Evolutionary conservation across 1,140 invertebrate species (phyloP).

Genomic region (Macrocentrus cingulum): DNA sequence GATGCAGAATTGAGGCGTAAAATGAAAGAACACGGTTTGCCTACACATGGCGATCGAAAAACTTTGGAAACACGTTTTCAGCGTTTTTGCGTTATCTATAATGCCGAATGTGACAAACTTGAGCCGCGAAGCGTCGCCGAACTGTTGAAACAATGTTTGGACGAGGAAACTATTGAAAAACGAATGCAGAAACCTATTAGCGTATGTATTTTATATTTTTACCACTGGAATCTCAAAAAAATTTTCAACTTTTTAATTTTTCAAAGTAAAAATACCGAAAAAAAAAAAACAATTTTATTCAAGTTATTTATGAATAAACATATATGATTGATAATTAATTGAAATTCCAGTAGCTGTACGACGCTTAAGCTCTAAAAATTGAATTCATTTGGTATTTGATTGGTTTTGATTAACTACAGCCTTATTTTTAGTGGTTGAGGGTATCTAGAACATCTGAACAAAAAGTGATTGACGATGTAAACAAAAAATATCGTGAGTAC

Average conservation of each 20-base stretch:
- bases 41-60: slow-evolving; percentile 57
- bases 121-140: slow-evolving; percentile 53
- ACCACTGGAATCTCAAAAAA: not conserved
- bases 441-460: slow-evolving; percentile 48
- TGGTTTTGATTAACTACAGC: too few relatives aligned
- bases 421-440: slow-evolving; percentile 41
- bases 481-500: slow-evolving; percentile 56
- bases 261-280: too few relatives aligned
- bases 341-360: too few relatives aligned
- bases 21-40: slow-evolving; percentile 59
- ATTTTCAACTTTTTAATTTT: slow-evolving; percentile 20
- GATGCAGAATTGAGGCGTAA: slow-evolving; percentile 59
- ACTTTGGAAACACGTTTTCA: slow-evolving; percentile 53
- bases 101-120: slow-evolving; percentile 59
- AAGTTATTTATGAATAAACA: too few relatives aligned
- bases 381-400: too few relatives aligned
- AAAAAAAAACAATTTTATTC: too few relatives aligned
- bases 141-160: slow-evolving; percentile 54
- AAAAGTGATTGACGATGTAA: slow-evolving; percentile 51
- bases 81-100: slow-evolving; percentile 56
- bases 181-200: slow-evolving; percentile 34
- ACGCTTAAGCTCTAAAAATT: too few relatives aligned
- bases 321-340: too few relatives aligned
- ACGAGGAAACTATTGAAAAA: slow-evolving; percentile 54
- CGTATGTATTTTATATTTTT: slow-evolving; percentile 17